These are phyloP conservation scores for Heteromurus nitidus DNA, from an alignment of 2,888 invertebrate species.

Conservation along the genomic window DNA sequence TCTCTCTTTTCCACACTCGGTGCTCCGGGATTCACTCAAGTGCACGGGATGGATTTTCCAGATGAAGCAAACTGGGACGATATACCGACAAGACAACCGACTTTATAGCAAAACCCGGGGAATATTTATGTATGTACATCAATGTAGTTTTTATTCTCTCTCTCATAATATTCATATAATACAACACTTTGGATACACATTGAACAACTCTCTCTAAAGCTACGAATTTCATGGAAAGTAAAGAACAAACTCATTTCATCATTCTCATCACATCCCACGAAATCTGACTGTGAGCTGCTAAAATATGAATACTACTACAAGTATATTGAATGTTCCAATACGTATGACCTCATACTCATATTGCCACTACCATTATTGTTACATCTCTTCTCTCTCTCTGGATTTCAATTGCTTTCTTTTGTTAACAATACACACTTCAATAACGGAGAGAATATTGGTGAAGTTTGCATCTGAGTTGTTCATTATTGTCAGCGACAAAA, in stretches of 20 bases:
- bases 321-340: too few relatives aligned
- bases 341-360: conserved; percentile 14
- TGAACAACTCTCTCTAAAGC: background rate
- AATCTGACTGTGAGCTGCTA: background rate
- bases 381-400: too few relatives aligned
- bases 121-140: background rate
- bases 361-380: conserved; percentile 24
- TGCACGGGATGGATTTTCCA: conserved; percentile 31
- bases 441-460: background rate
- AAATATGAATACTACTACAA: too few relatives aligned
- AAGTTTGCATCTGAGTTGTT: background rate
- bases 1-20: conserved; percentile 29
- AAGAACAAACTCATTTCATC: conserved; percentile 49
- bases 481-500: background rate
- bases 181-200: background rate
- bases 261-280: conserved; percentile 54
- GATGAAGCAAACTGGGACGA: conserved; percentile 25
- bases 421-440: background rate
- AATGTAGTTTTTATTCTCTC: background rate
- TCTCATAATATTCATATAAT: background rate
- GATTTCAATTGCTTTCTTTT: conserved; percentile 16
- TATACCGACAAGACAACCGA: background rate
- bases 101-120: background rate
- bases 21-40: conserved; percentile 41
- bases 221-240: conserved; percentile 22